phyloP scores from a whole-genome alignment of 2,113 vertebrate species.

The Ailurus styani region DNA sequence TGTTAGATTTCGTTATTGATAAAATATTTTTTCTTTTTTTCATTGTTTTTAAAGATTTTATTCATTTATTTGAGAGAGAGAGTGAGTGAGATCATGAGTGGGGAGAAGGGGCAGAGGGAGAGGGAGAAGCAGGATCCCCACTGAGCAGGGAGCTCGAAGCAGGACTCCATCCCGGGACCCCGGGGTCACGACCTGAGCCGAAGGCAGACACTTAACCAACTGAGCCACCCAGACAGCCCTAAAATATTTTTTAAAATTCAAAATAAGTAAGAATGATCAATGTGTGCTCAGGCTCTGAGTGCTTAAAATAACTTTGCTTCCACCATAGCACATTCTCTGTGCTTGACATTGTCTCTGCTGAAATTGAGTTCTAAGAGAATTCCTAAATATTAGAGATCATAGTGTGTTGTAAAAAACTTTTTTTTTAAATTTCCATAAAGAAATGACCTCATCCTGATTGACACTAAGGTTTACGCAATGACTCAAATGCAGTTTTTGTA shows the following conservation, averaged over 20 bases:
- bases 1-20: background rate
- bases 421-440: background rate
- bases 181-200: background rate
- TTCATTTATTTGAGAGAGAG: background rate
- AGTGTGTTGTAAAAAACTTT: background rate
- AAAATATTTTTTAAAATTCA: constrained; percentile 8
- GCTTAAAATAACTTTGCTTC: constrained; percentile 10
- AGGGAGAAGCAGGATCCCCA: background rate
- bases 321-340: background rate
- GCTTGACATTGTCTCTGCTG: background rate
- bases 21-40: background rate
- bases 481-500: background rate
- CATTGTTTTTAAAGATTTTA: background rate
- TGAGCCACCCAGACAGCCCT: no score
- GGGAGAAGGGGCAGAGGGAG: background rate
- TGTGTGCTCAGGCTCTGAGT: background rate
- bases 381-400: background rate
- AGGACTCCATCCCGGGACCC: background rate
- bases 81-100: no score
- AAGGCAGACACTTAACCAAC: background rate
- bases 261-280: background rate
- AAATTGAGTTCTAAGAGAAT: background rate
- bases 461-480: background rate
- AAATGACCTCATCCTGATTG: background rate
- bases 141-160: background rate